Base-by-base conservation (phyloP, 2,797 vertebrate species). In the Sternotherus odoratus region DNA sequence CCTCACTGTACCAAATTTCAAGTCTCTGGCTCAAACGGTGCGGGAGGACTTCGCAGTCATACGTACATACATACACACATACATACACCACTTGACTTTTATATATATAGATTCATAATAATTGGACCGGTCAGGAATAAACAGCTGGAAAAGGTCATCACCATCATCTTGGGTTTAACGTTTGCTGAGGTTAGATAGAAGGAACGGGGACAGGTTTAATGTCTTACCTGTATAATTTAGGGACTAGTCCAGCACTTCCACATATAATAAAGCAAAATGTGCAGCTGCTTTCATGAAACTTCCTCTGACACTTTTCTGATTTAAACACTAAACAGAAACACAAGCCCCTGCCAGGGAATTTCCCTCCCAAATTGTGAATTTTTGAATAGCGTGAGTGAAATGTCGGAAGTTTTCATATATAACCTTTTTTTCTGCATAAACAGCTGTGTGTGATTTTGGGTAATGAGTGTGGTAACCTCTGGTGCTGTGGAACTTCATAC, bases 381-480 rank as follows among this genome's bases (percentile, higher is more conserved):
- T 83, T 84, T 39, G 84, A 95, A 49, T 13, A 5, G 79, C 43
- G 77, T 36, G 78, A 83, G 88, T 0, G 48, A 87, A 81, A 36
- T 6, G 43, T 92, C 77, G 74, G 51, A 85, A 77, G 23, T 82
- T 57, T 5, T 36, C 57, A n/a, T 2, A 50, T 36, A 30, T 4
- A 48, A 81, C 82, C 0, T 0, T 36, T 0, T 36, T 85, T 69
- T 86, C 72, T 89, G 66, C 66, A 63, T 91, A 94, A 85, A 74
- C 85, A 91, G 57, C 8, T 95, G 79, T 83, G 88, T 17, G 82
- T 48, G 80, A 36, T 81, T 90, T 88, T 85, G 79, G 93, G 60
- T 87, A 36, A 86, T 79, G 94, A 95, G 92, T 82, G 96, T 91
- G 94, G 94, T 95, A 94, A 92, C 92, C 93, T 87, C 43, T n/a